Percentiles rank a stretch among this genome's conserved stretches.
phyloP scores from a whole-genome alignment of 2,113 vertebrate genomes.

The Psilopsiagon aymara region DNA sequence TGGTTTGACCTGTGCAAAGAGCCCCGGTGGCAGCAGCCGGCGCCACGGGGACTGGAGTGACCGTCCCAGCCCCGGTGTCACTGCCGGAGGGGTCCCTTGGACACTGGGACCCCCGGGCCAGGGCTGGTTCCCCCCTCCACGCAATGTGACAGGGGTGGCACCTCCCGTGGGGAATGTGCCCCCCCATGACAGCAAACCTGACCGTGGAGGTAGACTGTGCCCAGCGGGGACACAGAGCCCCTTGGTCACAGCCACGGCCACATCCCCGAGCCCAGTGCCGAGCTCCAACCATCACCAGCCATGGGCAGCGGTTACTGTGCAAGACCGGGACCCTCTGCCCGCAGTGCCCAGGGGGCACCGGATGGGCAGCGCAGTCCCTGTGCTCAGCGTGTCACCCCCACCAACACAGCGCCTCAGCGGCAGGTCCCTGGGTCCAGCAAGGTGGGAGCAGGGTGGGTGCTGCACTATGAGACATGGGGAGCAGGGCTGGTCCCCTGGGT shows the following conservation, averaged over 20 bases:
- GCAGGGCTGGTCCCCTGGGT: neutral
- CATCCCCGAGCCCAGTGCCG: neutral
- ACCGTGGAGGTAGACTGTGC: neutral
- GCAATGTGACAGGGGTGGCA: neutral
- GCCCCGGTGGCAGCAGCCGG: neutral
- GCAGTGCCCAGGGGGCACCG: neutral
- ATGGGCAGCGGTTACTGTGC: neutral
- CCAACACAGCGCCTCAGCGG: neutral
- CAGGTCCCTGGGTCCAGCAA: neutral
- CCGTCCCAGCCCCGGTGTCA: neutral
- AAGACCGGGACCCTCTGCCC: neutral
- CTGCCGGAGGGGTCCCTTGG: neutral
- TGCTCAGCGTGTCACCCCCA: rapidly evolving
- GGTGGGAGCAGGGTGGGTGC: neutral
- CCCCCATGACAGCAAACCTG: neutral
- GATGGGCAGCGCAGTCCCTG: neutral
- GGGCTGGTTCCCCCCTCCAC: neutral
- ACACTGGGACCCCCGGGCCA: neutral
- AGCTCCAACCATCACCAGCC: rapidly evolving
- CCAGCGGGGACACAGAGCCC: neutral
- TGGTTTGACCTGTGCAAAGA: neutral
- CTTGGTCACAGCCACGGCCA: neutral
- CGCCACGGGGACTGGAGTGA: neutral
- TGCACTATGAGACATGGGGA: neutral
- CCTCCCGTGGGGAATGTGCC: neutral